Evolutionary conservation across 1,140 invertebrate genomes (phyloP).

Genomic region (Apis florea): DNA sequence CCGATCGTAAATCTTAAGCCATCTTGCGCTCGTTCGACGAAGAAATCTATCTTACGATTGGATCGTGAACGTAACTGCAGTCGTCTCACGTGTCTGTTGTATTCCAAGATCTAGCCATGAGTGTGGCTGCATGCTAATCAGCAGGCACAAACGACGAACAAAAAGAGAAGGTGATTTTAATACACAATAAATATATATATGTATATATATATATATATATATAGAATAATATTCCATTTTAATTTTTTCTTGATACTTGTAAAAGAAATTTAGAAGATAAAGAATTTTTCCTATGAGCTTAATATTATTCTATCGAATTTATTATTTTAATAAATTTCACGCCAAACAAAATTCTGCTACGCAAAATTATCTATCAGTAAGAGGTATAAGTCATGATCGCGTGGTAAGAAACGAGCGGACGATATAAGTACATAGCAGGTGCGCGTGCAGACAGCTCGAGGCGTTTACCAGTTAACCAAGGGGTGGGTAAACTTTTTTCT

Average conservation of each 20-base stretch:
- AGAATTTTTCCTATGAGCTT: neutral
- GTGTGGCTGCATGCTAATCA: constrained; percentile 62
- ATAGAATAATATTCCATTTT: too few relatives aligned
- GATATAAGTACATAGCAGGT: constrained; percentile 38
- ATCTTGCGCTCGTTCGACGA: neutral
- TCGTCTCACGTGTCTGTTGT: constrained; percentile 54
- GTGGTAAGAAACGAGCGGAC: constrained; percentile 37
- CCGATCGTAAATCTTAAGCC: neutral
- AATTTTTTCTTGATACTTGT: neutral
- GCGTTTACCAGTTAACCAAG: constrained; percentile 48
- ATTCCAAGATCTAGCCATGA: constrained; percentile 50
- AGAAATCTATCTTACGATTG: constrained; percentile 1
- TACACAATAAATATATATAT: neutral
- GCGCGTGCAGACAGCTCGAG: constrained; percentile 51
- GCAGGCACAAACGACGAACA: constrained; percentile 3
- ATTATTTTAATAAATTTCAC: neutral
- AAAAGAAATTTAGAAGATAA: neutral
- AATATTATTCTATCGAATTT: neutral
- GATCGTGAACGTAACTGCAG: constrained; percentile 8
- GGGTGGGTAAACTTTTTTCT: constrained; percentile 46
- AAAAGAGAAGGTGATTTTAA: neutral
- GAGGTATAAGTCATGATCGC: constrained; percentile 30
- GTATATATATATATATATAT: too few relatives aligned
- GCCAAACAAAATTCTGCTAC: neutral
- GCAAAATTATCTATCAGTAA: constrained; percentile 20